A percentile compares a stretch with the other conserved stretches of the same genome.
Evolutionary conservation across 2,888 invertebrate species (phyloP).

Genomic region (Zaprionus lineosus): DNA sequence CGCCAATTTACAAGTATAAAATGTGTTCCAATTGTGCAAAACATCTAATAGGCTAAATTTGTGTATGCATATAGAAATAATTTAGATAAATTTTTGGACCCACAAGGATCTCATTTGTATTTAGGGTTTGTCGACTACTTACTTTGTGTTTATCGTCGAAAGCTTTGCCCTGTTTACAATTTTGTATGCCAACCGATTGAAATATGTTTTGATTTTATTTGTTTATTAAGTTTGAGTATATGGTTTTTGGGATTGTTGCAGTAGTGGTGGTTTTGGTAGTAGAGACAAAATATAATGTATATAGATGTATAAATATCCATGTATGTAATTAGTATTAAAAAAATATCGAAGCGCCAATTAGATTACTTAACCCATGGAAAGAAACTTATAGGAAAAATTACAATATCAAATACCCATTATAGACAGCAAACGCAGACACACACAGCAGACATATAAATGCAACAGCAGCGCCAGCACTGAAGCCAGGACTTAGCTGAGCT

Average conservation of each 20-base stretch:
- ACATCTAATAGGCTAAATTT: constrained; percentile 38
- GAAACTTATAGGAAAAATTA: constrained; percentile 33
- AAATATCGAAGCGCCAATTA: constrained; percentile 55
- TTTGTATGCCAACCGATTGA: constrained; percentile 48
- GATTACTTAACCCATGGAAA: constrained; percentile 46
- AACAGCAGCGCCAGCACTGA: constrained; percentile 43
- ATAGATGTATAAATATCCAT: constrained; percentile 27
- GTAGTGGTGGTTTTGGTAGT: constrained; percentile 53
- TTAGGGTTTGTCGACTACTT: constrained; percentile 65
- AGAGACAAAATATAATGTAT: constrained; percentile 56
- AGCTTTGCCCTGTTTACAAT: constrained; percentile 78
- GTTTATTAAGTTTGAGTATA: constrained; percentile 29
- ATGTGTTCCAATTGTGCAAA: constrained; percentile 44
- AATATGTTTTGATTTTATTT: constrained; percentile 35
- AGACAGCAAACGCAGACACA: constrained; percentile 59
- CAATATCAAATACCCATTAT: constrained; percentile 55
- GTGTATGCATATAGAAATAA: constrained; percentile 29
- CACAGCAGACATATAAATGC: constrained; percentile 59
- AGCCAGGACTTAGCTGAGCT: constrained; percentile 16
- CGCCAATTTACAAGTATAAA: constrained; percentile 39
- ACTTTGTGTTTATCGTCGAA: constrained; percentile 79
- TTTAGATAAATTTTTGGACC: constrained; percentile 33
- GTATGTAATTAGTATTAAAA: constrained; percentile 39
- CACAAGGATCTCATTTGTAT: constrained; percentile 19
- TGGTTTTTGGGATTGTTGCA: constrained; percentile 34